Base-by-base conservation (phyloP, 2,113 vertebrate genomes). In the Aegithalos caudatus region DNA sequence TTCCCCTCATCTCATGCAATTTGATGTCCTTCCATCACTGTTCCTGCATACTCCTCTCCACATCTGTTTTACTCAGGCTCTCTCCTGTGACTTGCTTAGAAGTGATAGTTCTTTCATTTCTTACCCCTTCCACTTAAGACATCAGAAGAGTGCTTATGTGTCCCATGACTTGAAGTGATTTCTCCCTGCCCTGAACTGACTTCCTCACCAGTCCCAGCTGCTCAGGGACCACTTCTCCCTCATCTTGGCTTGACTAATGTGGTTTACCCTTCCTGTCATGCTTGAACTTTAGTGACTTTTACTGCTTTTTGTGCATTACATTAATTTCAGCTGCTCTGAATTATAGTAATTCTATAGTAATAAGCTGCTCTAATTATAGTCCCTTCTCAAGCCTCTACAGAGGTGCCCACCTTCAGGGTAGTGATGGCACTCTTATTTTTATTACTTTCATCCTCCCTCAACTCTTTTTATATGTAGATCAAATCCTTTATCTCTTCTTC, bases 141-240 rank as follows among this genome's bases (percentile, higher is more conserved):
- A n/a, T 72, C 56, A 66, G 42, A 66, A 31, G 29, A 45, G 22
- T 50, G 62, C 11, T n/a, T 77, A 7, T 56, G 47, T 47, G 77
- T 87, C 65, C 66, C 54, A 7, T 56, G 51, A 64, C 53, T 72
- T 84, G 62, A 79, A 95, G n/a, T 54, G 33, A 86, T 88, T 91
- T 91, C 86, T 94, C 40, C 67, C 33, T 90, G 56, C 72, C 28
- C 25, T 17, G 10, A 54, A 47, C 77, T 67, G 73, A 96, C 88
- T 96, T 95, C 94, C 95, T 89, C 92, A 94, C 35, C 64, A 81
- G 83, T 84, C 77, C 20, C 96, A 96, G 95, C 91, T 96, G 96
- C 83, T 79, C 37, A 40, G 69, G 61, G 51, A 92, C 89, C 70
- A 95, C 96, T 94, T 97, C 95, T 86, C 23, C 44, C 69, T 95